These are phyloP conservation scores for Dichetophora obliterata DNA, from an alignment of 2,888 invertebrate genomes.

Conservation along the genomic window DNA sequence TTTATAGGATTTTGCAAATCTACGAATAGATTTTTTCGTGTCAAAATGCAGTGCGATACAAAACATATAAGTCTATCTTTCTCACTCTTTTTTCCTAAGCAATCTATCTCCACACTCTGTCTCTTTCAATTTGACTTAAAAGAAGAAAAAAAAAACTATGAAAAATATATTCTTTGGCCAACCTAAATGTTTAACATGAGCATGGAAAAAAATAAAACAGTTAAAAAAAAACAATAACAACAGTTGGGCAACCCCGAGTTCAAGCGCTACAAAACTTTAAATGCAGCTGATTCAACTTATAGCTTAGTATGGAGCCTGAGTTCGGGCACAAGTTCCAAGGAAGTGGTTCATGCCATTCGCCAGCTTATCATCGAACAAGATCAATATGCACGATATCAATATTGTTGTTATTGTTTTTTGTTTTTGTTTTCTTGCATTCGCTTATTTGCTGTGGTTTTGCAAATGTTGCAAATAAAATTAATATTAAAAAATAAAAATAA, in stretches of 20 bases:
- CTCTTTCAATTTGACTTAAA: background rate
- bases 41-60: conserved; percentile 32
- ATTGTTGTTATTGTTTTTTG: conserved; percentile 53
- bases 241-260: conserved; percentile 61
- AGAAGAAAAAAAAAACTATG: background rate
- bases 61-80: conserved; percentile 31
- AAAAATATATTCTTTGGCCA: conserved; percentile 3
- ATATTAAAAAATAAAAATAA: background rate
- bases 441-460: conserved; percentile 43
- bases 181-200: conserved; percentile 22
- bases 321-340: conserved; percentile 60
- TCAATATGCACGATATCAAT: conserved; percentile 70
- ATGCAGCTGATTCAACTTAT: conserved; percentile 12
- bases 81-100: conserved; percentile 20
- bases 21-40: conserved; percentile 47
- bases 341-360: conserved; percentile 65
- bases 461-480: background rate
- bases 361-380: conserved; percentile 68
- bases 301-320: background rate
- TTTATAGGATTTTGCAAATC: conserved; percentile 50
- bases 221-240: conserved; percentile 42
- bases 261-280: conserved; percentile 46
- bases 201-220: conserved; percentile 8
- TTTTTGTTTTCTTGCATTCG: background rate
- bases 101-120: background rate